Percentiles rank a stretch among this genome's conserved stretches.
Evolutionary conservation across 2,113 vertebrate genomes (phyloP).

Genomic region (Atractosteus spatula): DNA sequence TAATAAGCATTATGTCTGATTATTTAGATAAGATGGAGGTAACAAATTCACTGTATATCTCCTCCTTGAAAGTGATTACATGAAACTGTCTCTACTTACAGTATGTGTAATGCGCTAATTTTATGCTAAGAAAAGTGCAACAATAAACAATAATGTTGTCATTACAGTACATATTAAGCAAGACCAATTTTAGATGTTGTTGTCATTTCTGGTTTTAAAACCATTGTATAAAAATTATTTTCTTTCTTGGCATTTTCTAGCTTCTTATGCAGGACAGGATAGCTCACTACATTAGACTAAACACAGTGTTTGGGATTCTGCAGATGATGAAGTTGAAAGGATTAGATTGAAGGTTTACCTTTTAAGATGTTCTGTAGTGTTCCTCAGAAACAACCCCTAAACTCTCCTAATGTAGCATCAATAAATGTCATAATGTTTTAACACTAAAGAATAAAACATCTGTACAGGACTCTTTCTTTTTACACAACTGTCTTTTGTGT

Average conservation of each 20-base stretch:
- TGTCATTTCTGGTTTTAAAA: no score
- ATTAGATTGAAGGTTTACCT: constrained; percentile 10
- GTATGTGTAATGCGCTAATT: no score
- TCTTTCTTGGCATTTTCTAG: neutral
- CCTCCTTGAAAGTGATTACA: no score
- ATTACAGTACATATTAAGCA: no score
- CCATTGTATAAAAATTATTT: no score
- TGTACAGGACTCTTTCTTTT: constrained; percentile 21
- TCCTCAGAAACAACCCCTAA: constrained; percentile 6
- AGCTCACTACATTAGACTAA: neutral
- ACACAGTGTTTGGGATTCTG: constrained; percentile 11
- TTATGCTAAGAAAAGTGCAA: no score
- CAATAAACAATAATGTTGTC: no score
- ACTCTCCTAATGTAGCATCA: constrained; percentile 18
- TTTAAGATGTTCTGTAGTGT: constrained; percentile 15
- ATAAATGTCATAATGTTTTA: constrained; percentile 13
- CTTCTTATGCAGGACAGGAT: neutral
- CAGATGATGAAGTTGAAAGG: constrained; percentile 42
- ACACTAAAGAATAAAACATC: constrained; percentile 40
- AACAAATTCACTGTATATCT: no score
- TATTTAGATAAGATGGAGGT: no score
- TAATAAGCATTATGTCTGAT: no score
- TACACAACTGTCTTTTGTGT: constrained; percentile 24
- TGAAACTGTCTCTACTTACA: no score
- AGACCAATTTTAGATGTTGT: no score